Percentiles rank a stretch among this genome's conserved stretches.
Evolutionary conservation across 53 echinoderm and acorn worm genomes (phyloP).

Genomic region (Henricia sp.): DNA sequence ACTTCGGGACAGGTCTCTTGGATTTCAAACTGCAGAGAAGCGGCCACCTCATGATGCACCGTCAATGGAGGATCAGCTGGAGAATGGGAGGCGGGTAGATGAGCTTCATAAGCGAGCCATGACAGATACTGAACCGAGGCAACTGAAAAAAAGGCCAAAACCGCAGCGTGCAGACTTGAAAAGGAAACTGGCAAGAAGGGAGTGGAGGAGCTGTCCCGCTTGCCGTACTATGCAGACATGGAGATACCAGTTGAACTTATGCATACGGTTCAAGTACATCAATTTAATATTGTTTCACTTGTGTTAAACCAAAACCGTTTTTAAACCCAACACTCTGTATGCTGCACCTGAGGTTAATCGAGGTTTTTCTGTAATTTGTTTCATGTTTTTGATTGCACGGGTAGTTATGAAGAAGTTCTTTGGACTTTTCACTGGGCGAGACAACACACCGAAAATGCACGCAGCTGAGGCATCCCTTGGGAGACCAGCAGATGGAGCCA

Average conservation of each 20-base stretch:
- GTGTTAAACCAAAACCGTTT: not conserved
- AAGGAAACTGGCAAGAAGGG: constrained; percentile 48
- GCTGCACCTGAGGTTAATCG: not conserved
- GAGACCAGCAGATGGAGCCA: not conserved
- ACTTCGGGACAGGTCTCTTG: no score
- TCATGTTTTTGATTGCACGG: not conserved
- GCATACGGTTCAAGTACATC: constrained; percentile 51
- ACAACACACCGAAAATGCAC: not conserved
- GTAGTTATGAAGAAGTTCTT: not conserved
- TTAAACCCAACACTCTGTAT: not conserved
- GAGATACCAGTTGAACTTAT: constrained; percentile 41
- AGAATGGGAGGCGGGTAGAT: not conserved
- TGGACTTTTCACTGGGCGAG: not conserved
- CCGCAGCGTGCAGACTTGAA: not conserved
- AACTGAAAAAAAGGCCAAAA: not conserved
- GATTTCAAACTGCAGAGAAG: not conserved
- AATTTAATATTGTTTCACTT: not conserved
- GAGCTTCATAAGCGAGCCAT: not conserved
- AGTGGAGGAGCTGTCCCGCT: constrained; percentile 9
- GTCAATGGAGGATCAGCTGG: not conserved
- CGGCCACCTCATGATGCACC: not conserved
- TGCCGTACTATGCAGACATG: constrained; percentile 13
- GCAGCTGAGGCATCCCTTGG: not conserved
- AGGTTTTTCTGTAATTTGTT: not conserved
- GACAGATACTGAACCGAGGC: not conserved